Conservation (phyloP, 2,113 vertebrate species). For the Lamprotornis superbus region DNA sequence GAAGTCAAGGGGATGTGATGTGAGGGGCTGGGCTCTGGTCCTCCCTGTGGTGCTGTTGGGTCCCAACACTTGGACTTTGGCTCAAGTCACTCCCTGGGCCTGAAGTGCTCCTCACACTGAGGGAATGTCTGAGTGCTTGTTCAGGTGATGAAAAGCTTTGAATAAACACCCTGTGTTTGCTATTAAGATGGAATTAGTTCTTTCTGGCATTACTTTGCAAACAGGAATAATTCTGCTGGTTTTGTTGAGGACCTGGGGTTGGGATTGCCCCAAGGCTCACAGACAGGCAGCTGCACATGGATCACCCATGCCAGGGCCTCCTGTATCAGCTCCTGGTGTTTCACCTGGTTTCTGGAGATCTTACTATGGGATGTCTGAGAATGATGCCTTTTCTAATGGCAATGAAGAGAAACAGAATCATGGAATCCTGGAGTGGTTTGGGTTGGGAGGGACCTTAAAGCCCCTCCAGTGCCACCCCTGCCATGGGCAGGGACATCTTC, state of each 20-base stretch:
- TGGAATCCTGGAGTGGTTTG: neutral
- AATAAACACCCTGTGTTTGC: neutral
- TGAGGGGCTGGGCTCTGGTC: neutral
- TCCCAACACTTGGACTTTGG: too few relatives aligned
- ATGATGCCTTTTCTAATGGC: neutral
- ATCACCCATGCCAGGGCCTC: neutral
- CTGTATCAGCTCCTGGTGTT: neutral
- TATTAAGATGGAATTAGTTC: neutral
- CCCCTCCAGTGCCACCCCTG: accelerated
- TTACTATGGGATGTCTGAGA: neutral
- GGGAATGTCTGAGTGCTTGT: neutral
- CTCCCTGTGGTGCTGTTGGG: neutral
- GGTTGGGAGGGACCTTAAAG: too few relatives aligned
- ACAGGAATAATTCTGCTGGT: neutral
- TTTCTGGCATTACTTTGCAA: neutral
- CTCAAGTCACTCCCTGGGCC: neutral
- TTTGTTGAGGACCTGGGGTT: neutral
- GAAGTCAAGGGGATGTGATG: neutral
- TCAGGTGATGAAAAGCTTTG: neutral
- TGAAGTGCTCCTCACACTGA: neutral
- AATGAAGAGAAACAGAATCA: neutral
- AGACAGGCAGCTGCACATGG: neutral
- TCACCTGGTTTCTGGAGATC: neutral
- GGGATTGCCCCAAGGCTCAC: neutral
- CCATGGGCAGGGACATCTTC: neutral